Conservation (phyloP, 2,888 invertebrate species). For the Miltochrista miniata region DNA sequence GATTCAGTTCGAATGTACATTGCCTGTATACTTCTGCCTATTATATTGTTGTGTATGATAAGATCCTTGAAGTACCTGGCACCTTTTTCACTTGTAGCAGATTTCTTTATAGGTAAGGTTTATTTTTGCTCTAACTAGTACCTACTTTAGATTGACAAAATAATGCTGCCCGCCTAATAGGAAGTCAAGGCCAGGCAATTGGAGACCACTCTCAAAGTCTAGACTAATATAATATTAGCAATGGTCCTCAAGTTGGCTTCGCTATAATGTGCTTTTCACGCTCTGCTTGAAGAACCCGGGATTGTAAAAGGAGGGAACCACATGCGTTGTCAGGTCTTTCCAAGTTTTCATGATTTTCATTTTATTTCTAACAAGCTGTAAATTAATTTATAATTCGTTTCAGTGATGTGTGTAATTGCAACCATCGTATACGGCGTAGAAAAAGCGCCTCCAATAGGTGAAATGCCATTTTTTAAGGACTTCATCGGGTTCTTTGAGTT, state of each 20-base stretch:
- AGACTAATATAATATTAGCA: too few species aligned
- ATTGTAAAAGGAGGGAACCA: too few species aligned
- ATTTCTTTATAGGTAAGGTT: constrained; percentile 68
- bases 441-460: constrained; percentile 50
- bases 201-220: too few species aligned
- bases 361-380: too few species aligned
- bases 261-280: too few species aligned
- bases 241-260: too few species aligned
- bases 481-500: constrained; percentile 74
- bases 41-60: constrained; percentile 73
- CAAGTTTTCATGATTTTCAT: too few species aligned
- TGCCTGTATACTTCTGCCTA: constrained; percentile 58
- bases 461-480: constrained; percentile 63
- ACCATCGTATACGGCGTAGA: constrained; percentile 64
- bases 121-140: background rate
- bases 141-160: background rate
- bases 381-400: constrained; percentile 27
- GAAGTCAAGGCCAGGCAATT: too few species aligned
- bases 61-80: constrained; percentile 73
- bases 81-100: constrained; percentile 69
- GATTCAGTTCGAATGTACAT: constrained; percentile 57
- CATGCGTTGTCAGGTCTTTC: too few species aligned
- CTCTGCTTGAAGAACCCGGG: too few species aligned
- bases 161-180: too few species aligned
- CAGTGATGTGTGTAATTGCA: constrained; percentile 69